Evolutionary conservation across 2,113 vertebrate species (phyloP).

Genomic region (Podilymbus podiceps): DNA sequence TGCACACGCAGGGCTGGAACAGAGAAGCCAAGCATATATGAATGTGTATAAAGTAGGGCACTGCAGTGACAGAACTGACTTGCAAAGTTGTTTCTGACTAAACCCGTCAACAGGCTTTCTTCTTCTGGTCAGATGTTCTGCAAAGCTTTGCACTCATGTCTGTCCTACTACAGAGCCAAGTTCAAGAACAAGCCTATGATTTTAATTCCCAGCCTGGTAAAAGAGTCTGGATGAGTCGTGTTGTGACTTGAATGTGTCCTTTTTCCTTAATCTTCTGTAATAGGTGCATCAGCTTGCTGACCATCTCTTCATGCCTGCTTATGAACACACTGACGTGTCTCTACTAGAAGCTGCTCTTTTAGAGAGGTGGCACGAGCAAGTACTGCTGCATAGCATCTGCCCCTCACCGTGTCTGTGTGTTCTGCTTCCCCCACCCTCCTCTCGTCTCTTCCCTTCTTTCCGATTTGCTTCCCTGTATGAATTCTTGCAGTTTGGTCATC

Average conservation of each 20-base stretch:
- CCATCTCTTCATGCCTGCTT: neutral
- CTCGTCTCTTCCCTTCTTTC: neutral
- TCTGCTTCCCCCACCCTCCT: neutral
- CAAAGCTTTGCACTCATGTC: neutral
- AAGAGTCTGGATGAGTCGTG: neutral
- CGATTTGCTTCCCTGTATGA: neutral
- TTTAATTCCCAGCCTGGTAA: neutral
- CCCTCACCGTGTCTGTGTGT: neutral
- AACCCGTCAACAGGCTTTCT: neutral
- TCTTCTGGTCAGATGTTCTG: neutral
- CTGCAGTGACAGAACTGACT: neutral
- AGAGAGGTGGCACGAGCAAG: neutral
- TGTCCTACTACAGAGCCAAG: neutral
- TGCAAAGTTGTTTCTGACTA: neutral
- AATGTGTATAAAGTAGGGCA: neutral
- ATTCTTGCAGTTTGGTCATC: neutral
- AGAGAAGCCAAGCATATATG: neutral
- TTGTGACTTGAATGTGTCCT: neutral
- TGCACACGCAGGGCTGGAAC: neutral
- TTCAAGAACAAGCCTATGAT: neutral
- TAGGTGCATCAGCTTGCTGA: neutral
- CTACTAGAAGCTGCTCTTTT: neutral
- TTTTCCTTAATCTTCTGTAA: neutral
- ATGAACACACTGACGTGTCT: neutral
- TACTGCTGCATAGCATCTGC: neutral